Evolutionary conservation across 2,888 invertebrate species (phyloP), one percentile per base, ranked within the genome.

Genomic region (Pristionchus japonicus): DNA sequence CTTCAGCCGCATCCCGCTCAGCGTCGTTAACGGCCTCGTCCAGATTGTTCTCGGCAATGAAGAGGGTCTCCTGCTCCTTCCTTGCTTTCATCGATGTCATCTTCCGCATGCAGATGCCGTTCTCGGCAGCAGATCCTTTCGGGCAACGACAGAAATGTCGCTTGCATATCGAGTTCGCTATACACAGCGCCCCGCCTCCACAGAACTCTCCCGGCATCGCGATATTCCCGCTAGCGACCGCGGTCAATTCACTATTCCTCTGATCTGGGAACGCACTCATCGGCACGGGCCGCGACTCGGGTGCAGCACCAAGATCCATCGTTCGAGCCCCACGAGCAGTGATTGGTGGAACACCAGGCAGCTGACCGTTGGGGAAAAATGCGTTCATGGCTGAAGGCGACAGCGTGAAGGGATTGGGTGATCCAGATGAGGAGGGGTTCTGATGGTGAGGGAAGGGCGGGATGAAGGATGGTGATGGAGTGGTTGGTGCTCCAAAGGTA

Each of bases 201-300:
- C 94, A 94, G 85, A 89, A 91, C 84, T 93, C 94, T 23, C 94
- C 94, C 17, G 94, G 94, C 90, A 92, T 90, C 20, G 93, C 92
- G 9, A 80, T 80, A 9, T 61, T 70, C 0, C 86, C 86, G 0
- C 27, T 0, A 9, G 47, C 86, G 11, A 70, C 52, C 0, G 67
- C 70, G 23, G 49, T 27, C 34, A 86, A 15, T 31, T 61, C 85
- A n/a, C 40, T 17, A 23, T 31, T 49, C 7, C 27, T 17, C 34
- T 31, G 9, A 9, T 34, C 27, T 34, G 52, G 52, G 47, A 74
- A 52, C 23, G 49, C 13, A 23, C 82, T 83, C 82, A 83, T 40
- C n/a, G 85, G 85, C 27, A 57, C 57, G 23, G 85, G 61, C 17
- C 61, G 85, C 3, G 49, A 64, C 31, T 49, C 85, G 23, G 43